A percentile compares a stretch with the other conserved stretches of the same genome.
Conservation (phyloP, 2,888 invertebrate genomes). For the Rhamnusium bicolor region DNA sequence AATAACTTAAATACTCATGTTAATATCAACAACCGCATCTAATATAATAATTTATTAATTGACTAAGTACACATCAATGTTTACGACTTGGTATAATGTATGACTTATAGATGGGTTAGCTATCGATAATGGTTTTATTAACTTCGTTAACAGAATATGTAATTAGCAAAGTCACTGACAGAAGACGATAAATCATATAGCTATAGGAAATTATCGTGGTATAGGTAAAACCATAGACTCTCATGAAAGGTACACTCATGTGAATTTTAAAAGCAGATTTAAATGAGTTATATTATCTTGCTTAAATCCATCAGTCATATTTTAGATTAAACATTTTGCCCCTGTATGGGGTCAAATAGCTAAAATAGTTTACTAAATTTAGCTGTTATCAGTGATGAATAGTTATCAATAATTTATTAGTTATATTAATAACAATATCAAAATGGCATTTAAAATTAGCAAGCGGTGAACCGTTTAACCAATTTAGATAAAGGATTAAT, state of each 20-base stretch:
- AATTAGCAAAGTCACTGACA: neutral
- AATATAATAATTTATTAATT: neutral
- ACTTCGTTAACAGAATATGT: neutral
- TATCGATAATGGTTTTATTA: neutral
- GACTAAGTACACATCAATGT: neutral
- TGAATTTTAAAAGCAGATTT: neutral
- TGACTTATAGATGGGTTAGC: neutral
- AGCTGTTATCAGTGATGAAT: neutral
- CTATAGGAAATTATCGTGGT: neutral
- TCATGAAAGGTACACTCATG: neutral
- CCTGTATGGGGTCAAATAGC: neutral
- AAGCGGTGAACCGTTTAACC: slow-evolving; percentile 6
- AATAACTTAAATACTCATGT: neutral
- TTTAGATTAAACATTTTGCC: neutral
- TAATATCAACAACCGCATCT: neutral
- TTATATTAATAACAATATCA: slow-evolving; percentile 19
- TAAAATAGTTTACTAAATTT: slow-evolving; percentile 3
- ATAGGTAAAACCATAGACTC: neutral
- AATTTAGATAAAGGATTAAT: slow-evolving; percentile 5
- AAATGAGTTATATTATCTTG: neutral
- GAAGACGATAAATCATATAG: neutral
- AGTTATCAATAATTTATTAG: slow-evolving; percentile 10
- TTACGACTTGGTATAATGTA: neutral
- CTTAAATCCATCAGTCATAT: neutral
- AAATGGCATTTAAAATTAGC: slow-evolving; percentile 32